These are phyloP conservation scores for Pelusios castaneus DNA, from an alignment of 2,113 vertebrate genomes.

Conservation along the genomic window DNA sequence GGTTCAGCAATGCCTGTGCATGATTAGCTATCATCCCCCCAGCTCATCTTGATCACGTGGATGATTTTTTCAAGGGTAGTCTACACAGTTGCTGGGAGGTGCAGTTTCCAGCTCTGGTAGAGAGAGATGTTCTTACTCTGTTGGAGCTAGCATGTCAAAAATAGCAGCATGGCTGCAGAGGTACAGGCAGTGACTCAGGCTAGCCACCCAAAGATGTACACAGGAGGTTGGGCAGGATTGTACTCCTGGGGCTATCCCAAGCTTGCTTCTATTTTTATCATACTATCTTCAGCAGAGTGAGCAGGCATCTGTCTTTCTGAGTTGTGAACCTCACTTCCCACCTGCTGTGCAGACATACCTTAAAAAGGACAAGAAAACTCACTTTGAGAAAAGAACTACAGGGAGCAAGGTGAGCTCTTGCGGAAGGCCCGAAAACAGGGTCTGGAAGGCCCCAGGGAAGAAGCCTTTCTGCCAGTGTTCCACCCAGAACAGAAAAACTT, in stretches of 20 bases:
- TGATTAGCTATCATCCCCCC: too few species aligned
- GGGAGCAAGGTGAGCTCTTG: neutral
- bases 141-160: neutral
- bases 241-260: neutral
- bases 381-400: neutral
- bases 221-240: neutral
- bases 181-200: neutral
- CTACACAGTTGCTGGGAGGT: neutral
- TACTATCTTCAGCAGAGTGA: neutral
- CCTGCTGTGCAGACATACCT: too few species aligned
- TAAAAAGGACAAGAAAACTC: too few species aligned
- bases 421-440: neutral
- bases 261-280: neutral
- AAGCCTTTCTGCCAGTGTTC: neutral
- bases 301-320: neutral
- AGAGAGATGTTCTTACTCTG: neutral
- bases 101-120: neutral
- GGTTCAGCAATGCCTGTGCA: too few species aligned
- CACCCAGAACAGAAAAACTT: neutral
- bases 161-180: neutral
- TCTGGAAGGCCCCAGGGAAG: neutral
- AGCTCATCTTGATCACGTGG: too few species aligned
- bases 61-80: neutral
- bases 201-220: neutral
- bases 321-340: neutral